Percentiles rank a stretch among this genome's conserved stretches.
Evolutionary conservation across 2,888 invertebrate species (phyloP).

Genomic region (Chrysopilus asiliformis): DNA sequence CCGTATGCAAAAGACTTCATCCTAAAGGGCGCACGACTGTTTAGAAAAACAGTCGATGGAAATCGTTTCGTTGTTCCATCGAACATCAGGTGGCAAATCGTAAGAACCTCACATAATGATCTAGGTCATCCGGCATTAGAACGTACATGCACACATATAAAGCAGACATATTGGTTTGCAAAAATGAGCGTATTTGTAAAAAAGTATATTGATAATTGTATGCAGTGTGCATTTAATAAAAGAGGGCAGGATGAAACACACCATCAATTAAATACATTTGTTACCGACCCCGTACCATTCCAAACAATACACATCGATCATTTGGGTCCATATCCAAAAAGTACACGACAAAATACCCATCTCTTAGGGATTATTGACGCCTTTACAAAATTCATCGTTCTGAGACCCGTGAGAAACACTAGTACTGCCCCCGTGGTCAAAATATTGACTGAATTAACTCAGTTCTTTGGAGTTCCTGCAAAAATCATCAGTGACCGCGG

Average conservation of each 20-base stretch:
- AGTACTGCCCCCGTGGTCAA: not conserved
- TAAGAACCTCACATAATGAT: not conserved
- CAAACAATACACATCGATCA: slow-evolving; percentile 25
- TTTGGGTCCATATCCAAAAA: slow-evolving; percentile 21
- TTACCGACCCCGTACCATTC: slow-evolving; percentile 15
- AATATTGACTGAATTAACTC: not conserved
- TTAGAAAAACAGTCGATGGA: slow-evolving; percentile 7
- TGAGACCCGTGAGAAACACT: not conserved
- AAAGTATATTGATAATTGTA: slow-evolving; percentile 11
- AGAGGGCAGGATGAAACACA: slow-evolving; percentile 8
- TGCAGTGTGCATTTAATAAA: slow-evolving; percentile 12
- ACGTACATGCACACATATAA: not conserved
- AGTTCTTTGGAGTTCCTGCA: not conserved
- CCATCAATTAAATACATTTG: slow-evolving; percentile 8
- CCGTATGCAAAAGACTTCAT: too few species aligned
- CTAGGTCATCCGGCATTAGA: not conserved
- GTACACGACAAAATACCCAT: slow-evolving; percentile 7
- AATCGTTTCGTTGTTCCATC: slow-evolving; percentile 8
- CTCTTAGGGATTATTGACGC: not conserved
- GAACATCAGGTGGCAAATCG: too few species aligned
- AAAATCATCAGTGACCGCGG: not conserved
- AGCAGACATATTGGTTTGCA: not conserved
- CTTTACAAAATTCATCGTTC: not conserved
- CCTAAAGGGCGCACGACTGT: slow-evolving; percentile 6
- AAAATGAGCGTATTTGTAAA: slow-evolving; percentile 7